Evolutionary conservation across 2,113 vertebrate genomes (phyloP).

Genomic region (Chionomys nivalis): DNA sequence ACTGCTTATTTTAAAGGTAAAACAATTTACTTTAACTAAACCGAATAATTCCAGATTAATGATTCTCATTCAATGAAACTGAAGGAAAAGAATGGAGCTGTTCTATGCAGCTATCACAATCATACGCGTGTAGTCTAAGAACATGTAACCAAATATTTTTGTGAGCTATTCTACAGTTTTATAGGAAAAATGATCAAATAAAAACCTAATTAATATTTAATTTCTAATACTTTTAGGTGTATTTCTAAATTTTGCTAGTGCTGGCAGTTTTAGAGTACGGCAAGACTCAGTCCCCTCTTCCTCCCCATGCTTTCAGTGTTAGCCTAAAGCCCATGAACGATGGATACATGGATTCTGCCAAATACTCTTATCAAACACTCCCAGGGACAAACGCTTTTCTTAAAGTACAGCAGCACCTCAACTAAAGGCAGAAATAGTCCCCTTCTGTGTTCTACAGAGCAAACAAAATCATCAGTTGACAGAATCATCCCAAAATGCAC

Average conservation of each 20-base stretch:
- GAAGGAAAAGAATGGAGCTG: not conserved
- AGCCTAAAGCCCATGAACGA: not conserved
- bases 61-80: not conserved
- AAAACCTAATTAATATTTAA: slow-evolving; percentile 40
- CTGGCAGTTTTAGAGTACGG: slow-evolving; percentile 12
- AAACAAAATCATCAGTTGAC: slow-evolving; percentile 54
- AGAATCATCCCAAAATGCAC: slow-evolving; percentile 8
- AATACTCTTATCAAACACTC: not conserved
- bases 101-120: slow-evolving; percentile 11
- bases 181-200: slow-evolving; percentile 27
- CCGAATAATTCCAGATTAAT: slow-evolving; percentile 35
- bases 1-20: slow-evolving; percentile 24
- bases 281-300: not conserved
- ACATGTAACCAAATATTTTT: not conserved
- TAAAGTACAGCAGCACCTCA: not conserved
- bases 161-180: not conserved
- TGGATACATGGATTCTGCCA: not conserved
- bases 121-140: slow-evolving; percentile 29
- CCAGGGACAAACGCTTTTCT: not conserved
- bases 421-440: slow-evolving; percentile 35
- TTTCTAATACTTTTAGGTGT: slow-evolving; percentile 14
- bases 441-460: slow-evolving; percentile 33
- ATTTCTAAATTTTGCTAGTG: not conserved
- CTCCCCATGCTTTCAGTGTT: slow-evolving; percentile 39
- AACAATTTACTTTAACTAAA: not conserved